These are phyloP conservation scores for Elymnias hypermnestra DNA, from an alignment of 1,140 invertebrate species.

Conservation along the genomic window DNA sequence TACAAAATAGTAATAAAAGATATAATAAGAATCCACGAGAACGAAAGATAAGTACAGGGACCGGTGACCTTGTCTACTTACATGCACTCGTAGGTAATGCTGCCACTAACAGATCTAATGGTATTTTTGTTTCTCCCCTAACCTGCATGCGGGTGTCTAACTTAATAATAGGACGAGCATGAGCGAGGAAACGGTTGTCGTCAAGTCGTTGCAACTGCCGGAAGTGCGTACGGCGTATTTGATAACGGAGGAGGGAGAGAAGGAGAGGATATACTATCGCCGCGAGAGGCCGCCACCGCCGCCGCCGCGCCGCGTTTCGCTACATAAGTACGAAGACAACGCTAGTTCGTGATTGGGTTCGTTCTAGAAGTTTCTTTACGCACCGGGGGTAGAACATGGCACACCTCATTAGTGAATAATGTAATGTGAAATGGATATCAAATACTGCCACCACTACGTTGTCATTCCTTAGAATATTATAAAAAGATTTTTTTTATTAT, in stretches of 20 bases:
- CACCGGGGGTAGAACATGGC: slow-evolving; percentile 24
- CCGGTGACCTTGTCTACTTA: slow-evolving; percentile 4
- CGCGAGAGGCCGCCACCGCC: slow-evolving; percentile 43
- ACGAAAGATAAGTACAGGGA: no score
- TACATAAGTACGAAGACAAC: slow-evolving; percentile 47
- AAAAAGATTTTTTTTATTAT: no score
- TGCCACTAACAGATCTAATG: slow-evolving; percentile 24
- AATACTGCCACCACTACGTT: no score
- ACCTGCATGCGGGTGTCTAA: slow-evolving; percentile 51
- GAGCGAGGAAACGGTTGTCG: slow-evolving; percentile 44
- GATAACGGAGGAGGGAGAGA: slow-evolving; percentile 24
- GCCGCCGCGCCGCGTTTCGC: slow-evolving; percentile 46
- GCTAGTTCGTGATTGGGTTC: slow-evolving; percentile 38
- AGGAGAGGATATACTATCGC: slow-evolving; percentile 33
- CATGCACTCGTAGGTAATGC: neutral
- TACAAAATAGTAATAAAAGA: no score
- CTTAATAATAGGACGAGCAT: slow-evolving; percentile 41
- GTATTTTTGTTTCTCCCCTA: slow-evolving; percentile 27
- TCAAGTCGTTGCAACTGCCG: slow-evolving; percentile 45
- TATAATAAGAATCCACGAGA: no score
- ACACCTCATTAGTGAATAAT: neutral
- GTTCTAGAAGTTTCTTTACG: slow-evolving; percentile 28
- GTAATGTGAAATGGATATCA: neutral
- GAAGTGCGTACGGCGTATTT: slow-evolving; percentile 44
- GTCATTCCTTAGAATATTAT: no score